These are phyloP conservation scores for Osmerus eperlanus DNA, from an alignment of 2,113 vertebrate species.

Conservation along the genomic window DNA sequence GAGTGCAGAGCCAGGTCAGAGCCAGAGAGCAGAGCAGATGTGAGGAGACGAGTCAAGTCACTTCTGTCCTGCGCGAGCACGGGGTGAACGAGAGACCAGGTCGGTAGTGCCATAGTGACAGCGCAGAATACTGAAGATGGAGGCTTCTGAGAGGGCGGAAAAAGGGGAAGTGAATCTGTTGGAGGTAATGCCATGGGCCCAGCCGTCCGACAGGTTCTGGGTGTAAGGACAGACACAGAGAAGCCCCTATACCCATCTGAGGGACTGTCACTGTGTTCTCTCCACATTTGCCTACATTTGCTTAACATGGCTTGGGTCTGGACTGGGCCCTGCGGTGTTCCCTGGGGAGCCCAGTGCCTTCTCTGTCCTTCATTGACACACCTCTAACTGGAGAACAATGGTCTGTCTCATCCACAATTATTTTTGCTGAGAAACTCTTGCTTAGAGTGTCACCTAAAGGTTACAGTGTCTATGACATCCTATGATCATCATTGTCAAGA, in stretches of 20 bases:
- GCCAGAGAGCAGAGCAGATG: not conserved
- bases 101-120: no score
- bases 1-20: conserved; percentile 3
- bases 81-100: no score
- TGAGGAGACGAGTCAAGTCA: not conserved
- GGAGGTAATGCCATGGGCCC: not conserved
- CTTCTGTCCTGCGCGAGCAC: no score
- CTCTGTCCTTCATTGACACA: conserved; percentile 16
- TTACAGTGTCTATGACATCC: not conserved
- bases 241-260: not conserved
- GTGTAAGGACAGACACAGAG: not conserved
- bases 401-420: not conserved
- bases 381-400: conserved; percentile 19
- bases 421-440: not conserved
- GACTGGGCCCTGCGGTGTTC: conserved; percentile 19
- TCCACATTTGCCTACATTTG: conserved; percentile 55
- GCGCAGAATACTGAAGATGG: not conserved
- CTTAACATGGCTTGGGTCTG: conserved; percentile 36
- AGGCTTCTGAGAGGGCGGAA: not conserved
- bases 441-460: not conserved
- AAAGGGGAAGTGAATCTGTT: not conserved
- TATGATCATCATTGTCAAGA: no score
- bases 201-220: conserved; percentile 28
- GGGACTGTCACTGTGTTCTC: not conserved
- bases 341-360: conserved; percentile 15